Evolutionary conservation across 2,888 invertebrate species (phyloP), one percentile per base, ranked within the genome.

Genomic region (Cerceris rybyensis): DNA sequence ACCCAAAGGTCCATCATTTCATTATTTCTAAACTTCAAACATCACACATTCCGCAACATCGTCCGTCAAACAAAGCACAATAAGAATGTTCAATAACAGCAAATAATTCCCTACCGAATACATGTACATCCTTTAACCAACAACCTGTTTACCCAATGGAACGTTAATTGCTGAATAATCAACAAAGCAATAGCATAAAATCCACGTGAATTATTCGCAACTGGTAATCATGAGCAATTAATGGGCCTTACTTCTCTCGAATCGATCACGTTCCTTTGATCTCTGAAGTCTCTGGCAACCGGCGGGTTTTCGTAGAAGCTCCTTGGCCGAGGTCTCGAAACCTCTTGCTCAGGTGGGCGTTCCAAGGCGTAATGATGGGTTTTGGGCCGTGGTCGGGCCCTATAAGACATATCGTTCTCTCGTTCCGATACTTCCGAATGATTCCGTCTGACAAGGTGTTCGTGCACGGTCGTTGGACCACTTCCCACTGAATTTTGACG

Each of bases 281-380:
- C 91, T 42, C 91, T 85, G 16, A 89, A 86, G 52, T 92, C 92
- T 66, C 91, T 87, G n/a, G 86, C 89, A 50, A 85, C 84, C n/a
- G 89, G 72, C 4, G 91, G 89, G 78, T 88, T 91, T 68, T 92
- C 92, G 85, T 92, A 92, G 81, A 91, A 92, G 84, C 92, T 92
- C 75, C 91, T 87, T 39, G 92, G 92, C 75, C 92, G 87, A 41
- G 90, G 87, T 81, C 90, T 88, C 66, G 88, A 85, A 55, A 84
- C 75, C 81, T 92, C 91, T 69, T 85, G 82, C 80, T 91, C 88
- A 49, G 89, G 85, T 39, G 83, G 85, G 68, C 87, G 87, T 66
- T 90, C 90, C 59, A 87, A 78, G 61, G 88, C 81, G 74, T 91
- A 91, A 85, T 91, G 88, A 76, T 91, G 91, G 77, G 88, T 88